These are phyloP conservation scores for Halcyon senegalensis DNA, from an alignment of 2,113 vertebrate genomes.

Conservation along the genomic window DNA sequence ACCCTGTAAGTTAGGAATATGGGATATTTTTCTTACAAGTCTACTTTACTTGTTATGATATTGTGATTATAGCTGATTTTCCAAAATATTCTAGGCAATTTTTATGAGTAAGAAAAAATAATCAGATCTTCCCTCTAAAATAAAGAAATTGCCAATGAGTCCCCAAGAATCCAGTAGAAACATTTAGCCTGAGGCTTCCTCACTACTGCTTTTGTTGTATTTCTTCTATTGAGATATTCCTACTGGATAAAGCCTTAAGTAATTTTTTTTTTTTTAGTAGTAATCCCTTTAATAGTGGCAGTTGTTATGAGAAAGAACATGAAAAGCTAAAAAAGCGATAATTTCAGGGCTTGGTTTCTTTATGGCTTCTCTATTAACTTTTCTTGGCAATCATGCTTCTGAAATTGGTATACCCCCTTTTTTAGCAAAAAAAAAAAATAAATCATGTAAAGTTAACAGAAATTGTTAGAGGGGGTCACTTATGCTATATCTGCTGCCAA, in stretches of 20 bases:
- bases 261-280: background rate
- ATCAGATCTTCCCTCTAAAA: background rate
- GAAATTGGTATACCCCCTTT: background rate
- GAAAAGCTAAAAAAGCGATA: conserved; percentile 2
- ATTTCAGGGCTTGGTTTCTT: conserved; percentile 31
- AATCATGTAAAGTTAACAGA: background rate
- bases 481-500: background rate
- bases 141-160: background rate
- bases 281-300: conserved; percentile 9
- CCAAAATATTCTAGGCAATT: background rate
- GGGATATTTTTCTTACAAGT: background rate
- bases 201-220: background rate
- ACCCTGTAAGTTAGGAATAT: background rate
- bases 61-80: background rate
- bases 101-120: background rate
- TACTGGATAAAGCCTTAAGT: background rate
- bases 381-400: background rate
- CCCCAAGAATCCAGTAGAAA: background rate
- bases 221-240: conserved; percentile 4
- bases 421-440: background rate
- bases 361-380: conserved; percentile 6
- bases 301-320: background rate
- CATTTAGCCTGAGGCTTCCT: conserved; percentile 33
- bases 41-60: background rate
- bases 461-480: background rate